Evolutionary conservation across 2,113 vertebrate genomes (phyloP), one percentile per base, ranked within the genome.

Genomic region (Genyomyrus donnyi): DNA sequence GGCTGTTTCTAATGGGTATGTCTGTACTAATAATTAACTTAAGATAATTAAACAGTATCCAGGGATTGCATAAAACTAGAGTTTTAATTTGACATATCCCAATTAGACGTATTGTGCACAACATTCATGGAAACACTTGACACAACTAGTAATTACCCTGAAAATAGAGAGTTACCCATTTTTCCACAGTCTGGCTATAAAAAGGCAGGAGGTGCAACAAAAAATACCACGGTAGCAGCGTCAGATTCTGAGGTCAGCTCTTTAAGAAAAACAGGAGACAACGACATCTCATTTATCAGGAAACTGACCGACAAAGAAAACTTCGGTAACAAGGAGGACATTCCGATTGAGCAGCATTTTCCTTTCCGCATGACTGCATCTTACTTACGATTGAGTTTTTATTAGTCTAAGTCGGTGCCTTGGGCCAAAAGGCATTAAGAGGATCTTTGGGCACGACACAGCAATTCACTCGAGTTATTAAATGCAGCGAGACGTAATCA

Each of bases 371-470:
- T 53, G 31, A 84, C 74, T 58, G 48, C 48, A 50, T 45, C 21
- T 66, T 49, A 62, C n/a, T 89, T 89, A 87, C 49, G 77, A 88
- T 49, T 52, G 88, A 62, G 56, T 85, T 85, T 70, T 90, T 89
- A n/a, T 84, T 42, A 45, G 49, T 74, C 49, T 42, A 21, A 89
- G 84, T 42, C 19, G 42, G 39, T 27, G 88, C 88, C 90, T 77
- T 17, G 49, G 90, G 90, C 90, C 89, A 52, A 88, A 91, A 90
- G 83, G 85, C 83, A 91, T 91, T 58, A 84, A 74, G 89, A 49
- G 19, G 58, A 89, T 91, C 56, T 49, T 84, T 74, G 56, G 88
- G 31, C 83, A 52, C 49, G 24, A 58, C 39, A 48, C 27, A 87
- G 85, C 88, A 89, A 88, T 89, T 89, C 87, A 87, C 87, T 87